These are phyloP conservation scores for Drosophila colorata DNA, from an alignment of 2,888 invertebrate genomes.

Conservation along the genomic window DNA sequence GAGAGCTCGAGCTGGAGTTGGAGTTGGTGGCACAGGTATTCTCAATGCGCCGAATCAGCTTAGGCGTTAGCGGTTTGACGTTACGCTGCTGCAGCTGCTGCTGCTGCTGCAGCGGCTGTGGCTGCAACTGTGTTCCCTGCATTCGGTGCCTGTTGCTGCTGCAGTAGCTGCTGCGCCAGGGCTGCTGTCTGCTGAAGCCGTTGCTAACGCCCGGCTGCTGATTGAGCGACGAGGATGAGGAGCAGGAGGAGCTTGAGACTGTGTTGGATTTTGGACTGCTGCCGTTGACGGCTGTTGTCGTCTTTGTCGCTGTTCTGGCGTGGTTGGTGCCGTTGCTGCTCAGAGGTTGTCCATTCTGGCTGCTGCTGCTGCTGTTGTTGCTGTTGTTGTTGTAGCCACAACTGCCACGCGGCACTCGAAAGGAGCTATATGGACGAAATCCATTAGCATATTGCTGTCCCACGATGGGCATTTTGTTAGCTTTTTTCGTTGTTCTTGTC, in stretches of 20 bases:
- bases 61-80: conserved; percentile 84
- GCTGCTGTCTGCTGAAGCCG: conserved; percentile 81
- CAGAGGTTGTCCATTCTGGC: conserved; percentile 48
- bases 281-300: conserved; percentile 40
- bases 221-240: conserved; percentile 67
- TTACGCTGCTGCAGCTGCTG: conserved; percentile 40
- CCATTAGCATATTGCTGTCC: conserved; percentile 82
- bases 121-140: conserved; percentile 49
- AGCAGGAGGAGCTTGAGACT: conserved; percentile 59
- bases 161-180: conserved; percentile 84
- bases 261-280: conserved; percentile 39
- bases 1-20: conserved; percentile 35
- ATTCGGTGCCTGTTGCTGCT: conserved; percentile 71
- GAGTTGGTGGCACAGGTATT: conserved; percentile 61
- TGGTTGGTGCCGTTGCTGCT: conserved; percentile 50
- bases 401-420: conserved; percentile 82
- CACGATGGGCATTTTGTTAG: conserved; percentile 84
- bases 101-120: conserved; percentile 43
- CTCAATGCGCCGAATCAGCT: conserved; percentile 84
- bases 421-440: conserved; percentile 85
- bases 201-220: conserved; percentile 36
- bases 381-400: conserved; percentile 55
- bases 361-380: conserved; percentile 35
- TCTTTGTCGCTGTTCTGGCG: conserved; percentile 31
- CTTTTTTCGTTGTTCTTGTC: conserved; percentile 44